Evolutionary conservation across 2,113 vertebrate species (phyloP).

Genomic region (Galemys pyrenaicus): DNA sequence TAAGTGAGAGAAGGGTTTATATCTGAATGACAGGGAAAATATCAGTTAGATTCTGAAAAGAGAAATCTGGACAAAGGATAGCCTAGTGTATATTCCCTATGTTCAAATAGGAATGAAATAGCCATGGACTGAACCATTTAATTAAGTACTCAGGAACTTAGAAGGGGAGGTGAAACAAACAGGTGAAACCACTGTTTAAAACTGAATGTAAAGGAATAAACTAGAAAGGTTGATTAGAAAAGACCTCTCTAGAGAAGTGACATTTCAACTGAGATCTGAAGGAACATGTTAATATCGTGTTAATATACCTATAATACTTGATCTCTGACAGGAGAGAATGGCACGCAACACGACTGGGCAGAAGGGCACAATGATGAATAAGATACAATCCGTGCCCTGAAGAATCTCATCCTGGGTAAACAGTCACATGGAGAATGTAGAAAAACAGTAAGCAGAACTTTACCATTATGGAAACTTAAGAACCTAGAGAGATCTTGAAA

Average conservation of each 20-base stretch:
- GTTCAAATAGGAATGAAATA: neutral
- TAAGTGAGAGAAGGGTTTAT: constrained; percentile 7
- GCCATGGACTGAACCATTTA: neutral
- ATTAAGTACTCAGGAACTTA: neutral
- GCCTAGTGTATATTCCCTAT: neutral
- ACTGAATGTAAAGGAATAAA: neutral
- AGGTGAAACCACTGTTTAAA: neutral
- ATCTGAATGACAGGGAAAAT: neutral
- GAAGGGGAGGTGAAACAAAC: neutral
- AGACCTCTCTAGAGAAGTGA: neutral
- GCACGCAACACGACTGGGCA: neutral
- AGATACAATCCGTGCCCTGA: neutral
- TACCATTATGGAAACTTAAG: neutral
- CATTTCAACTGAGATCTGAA: constrained; percentile 6
- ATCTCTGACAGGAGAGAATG: neutral
- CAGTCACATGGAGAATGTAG: neutral
- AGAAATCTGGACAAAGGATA: neutral
- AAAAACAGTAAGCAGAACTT: neutral
- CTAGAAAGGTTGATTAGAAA: neutral
- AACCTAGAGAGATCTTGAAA: neutral
- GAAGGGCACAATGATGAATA: neutral
- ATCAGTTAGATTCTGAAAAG: neutral
- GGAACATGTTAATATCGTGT: neutral
- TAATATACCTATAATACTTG: neutral
- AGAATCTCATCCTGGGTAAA: neutral